A percentile compares a stretch with the other conserved stretches of the same genome.
Evolutionary conservation across 2,797 vertebrate genomes (phyloP).

Genomic region (Pempheris klunzingeri): DNA sequence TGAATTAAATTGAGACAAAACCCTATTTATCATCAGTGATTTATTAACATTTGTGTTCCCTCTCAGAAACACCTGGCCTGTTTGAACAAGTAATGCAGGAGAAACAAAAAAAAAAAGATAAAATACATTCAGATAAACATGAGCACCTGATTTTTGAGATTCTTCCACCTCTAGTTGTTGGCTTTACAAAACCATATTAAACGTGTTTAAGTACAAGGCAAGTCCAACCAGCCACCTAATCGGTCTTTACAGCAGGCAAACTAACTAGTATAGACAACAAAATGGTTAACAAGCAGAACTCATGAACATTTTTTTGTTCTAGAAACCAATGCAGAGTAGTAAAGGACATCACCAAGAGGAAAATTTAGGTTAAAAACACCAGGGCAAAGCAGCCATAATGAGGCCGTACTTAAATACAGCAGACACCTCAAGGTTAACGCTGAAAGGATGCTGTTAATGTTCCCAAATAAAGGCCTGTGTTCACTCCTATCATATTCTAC

Average conservation of each 20-base stretch:
- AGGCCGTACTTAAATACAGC: not conserved
- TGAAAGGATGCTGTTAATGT: not conserved
- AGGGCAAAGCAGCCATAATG: not conserved
- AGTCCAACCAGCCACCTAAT: conserved; percentile 9
- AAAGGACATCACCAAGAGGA: not conserved
- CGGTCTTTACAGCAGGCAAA: conserved; percentile 23
- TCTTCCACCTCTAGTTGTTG: conserved; percentile 4
- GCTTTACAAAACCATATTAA: conserved; percentile 31
- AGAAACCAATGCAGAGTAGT: conserved; percentile 3
- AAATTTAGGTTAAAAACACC: conserved; percentile 7
- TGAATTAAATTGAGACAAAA: conserved; percentile 31
- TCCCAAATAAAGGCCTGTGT: conserved; percentile 23
- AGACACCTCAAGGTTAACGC: not conserved
- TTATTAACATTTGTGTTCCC: conserved; percentile 52
- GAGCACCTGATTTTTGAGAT: conserved; percentile 56
- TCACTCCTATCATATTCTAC: not conserved
- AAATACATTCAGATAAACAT: conserved; percentile 65
- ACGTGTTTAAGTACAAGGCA: conserved; percentile 19
- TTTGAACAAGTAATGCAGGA: conserved; percentile 55
- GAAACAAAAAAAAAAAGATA: conserved; percentile 22
- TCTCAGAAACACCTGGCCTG: conserved; percentile 56
- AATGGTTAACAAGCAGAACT: conserved; percentile 14
- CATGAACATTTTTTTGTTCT: conserved; percentile 20
- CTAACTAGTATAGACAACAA: conserved; percentile 11
- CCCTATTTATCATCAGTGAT: conserved; percentile 34